A percentile compares a stretch with the other conserved stretches of the same genome.
Evolutionary conservation across 2,888 invertebrate genomes (phyloP).

Genomic region (Oscheius sp.): DNA sequence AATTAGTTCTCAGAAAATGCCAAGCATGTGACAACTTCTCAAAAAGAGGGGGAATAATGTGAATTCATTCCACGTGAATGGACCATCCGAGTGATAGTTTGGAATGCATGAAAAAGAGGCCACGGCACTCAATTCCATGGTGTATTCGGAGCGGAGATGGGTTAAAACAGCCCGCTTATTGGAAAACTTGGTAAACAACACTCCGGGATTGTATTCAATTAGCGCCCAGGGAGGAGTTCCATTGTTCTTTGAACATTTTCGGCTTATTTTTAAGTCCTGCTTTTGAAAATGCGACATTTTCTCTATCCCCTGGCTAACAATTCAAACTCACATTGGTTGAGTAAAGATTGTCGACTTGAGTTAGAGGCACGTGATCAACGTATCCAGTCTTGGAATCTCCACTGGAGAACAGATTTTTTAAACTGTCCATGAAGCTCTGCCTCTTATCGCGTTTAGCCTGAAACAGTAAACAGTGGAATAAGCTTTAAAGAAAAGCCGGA

Average conservation of each 20-base stretch:
- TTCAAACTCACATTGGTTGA: slow-evolving; percentile 43
- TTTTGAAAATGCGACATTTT: too few relatives aligned
- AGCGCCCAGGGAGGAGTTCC: background rate
- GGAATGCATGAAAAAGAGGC: too few relatives aligned
- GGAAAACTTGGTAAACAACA: background rate
- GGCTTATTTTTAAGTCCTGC: background rate
- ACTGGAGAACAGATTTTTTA: slow-evolving; percentile 40
- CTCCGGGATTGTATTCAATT: too few relatives aligned
- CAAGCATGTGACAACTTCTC: too few relatives aligned
- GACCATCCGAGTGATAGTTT: too few relatives aligned
- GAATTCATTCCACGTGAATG: too few relatives aligned
- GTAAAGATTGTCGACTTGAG: slow-evolving; percentile 42
- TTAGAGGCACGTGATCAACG: slow-evolving; percentile 52
- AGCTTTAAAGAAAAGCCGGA: background rate
- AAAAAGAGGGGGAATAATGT: too few relatives aligned
- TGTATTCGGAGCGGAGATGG: background rate
- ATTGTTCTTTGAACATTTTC: too few relatives aligned
- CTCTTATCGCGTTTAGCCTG: slow-evolving; percentile 29
- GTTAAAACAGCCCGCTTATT: background rate
- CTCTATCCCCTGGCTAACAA: background rate
- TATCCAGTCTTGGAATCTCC: slow-evolving; percentile 36
- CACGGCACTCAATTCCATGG: too few relatives aligned
- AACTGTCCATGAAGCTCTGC: slow-evolving; percentile 33
- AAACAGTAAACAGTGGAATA: background rate
- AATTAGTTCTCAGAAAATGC: too few relatives aligned